Percentiles rank a stretch among this genome's conserved stretches.
Evolutionary conservation across 2,888 invertebrate genomes (phyloP).

Genomic region (Philaethria dido): DNA sequence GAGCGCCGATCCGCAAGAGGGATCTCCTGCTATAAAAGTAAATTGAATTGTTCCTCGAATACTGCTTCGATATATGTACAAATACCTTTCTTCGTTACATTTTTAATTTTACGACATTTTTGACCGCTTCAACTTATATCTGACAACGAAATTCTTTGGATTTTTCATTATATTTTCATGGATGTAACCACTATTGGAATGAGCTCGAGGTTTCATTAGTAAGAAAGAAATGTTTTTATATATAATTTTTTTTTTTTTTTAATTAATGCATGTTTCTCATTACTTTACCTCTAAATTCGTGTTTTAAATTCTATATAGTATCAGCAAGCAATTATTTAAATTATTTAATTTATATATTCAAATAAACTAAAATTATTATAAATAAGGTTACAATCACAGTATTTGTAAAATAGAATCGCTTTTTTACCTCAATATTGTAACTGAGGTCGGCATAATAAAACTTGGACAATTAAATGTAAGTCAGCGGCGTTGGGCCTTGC

Average conservation of each 20-base stretch:
- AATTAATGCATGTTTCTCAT: too few relatives aligned
- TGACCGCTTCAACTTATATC: background rate
- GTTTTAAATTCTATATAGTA: too few relatives aligned
- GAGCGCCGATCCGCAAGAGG: slow-evolving; percentile 68
- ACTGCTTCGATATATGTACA: slow-evolving; percentile 62
- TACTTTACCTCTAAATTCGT: too few relatives aligned
- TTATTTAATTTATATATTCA: too few relatives aligned
- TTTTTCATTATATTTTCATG: background rate
- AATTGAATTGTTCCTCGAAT: slow-evolving; percentile 76
- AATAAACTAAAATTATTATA: background rate
- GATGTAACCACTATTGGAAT: background rate
- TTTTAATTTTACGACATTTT: slow-evolving; percentile 59
- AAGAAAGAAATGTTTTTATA: background rate
- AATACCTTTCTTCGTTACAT: slow-evolving; percentile 58
- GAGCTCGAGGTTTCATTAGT: background rate
- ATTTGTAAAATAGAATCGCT: slow-evolving; percentile 24
- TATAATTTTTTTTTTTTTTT: too few relatives aligned
- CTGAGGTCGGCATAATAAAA: slow-evolving; percentile 73
- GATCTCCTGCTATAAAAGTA: slow-evolving; percentile 79
- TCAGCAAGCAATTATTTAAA: too few relatives aligned
- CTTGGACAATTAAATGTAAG: slow-evolving; percentile 81
- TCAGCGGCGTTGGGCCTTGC: slow-evolving; percentile 68
- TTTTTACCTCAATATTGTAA: slow-evolving; percentile 30
- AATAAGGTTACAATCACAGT: background rate
- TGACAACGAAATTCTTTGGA: background rate